Conservation (phyloP, 2,797 vertebrate genomes). For the Anableps anableps region DNA sequence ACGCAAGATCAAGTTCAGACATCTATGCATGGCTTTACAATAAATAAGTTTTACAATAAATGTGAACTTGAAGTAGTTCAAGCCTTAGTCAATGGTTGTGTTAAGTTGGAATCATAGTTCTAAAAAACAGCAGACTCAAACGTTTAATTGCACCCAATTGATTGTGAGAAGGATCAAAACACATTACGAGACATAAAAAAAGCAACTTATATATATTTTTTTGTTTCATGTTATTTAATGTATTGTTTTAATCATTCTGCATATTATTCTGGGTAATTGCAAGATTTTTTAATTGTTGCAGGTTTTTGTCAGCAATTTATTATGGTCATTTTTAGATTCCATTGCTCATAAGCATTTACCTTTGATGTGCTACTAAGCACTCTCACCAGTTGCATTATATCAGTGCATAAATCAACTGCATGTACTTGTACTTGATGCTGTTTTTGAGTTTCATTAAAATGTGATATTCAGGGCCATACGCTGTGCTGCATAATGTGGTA, state of each 20-base stretch:
- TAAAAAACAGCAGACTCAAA: background rate
- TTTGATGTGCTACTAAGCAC: background rate
- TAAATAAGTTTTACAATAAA: background rate
- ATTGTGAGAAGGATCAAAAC: background rate
- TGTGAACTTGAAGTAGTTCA: background rate
- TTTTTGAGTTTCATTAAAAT: background rate
- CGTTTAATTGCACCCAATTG: background rate
- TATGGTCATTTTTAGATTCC: background rate
- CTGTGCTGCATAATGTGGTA: background rate
- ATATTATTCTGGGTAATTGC: background rate
- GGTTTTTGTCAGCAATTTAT: background rate
- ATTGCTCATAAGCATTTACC: background rate
- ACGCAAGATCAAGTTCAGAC: background rate
- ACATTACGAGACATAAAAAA: background rate
- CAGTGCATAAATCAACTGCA: background rate
- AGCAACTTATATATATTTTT: background rate
- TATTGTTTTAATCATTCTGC: background rate
- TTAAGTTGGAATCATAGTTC: background rate
- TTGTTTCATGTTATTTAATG: background rate
- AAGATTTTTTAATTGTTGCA: background rate
- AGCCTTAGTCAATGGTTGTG: too few species aligned
- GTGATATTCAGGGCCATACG: background rate
- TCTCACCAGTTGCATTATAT: background rate
- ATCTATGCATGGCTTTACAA: background rate
- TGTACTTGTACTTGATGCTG: background rate